Evolutionary conservation across 2,888 invertebrate genomes (phyloP).

Genomic region (Carpatolechia fugitivella): DNA sequence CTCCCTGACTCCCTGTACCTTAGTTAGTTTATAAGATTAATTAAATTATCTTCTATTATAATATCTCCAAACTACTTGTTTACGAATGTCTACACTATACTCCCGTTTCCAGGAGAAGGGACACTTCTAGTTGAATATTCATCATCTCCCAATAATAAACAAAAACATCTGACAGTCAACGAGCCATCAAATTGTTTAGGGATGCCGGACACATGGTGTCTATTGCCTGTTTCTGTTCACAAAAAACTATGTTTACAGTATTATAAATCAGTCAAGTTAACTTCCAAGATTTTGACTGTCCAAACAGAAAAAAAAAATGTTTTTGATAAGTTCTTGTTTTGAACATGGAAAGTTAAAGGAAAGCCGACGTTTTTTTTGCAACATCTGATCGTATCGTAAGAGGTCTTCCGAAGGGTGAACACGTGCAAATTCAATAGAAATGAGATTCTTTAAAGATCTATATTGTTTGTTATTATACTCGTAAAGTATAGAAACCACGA

Average conservation of each 20-base stretch:
- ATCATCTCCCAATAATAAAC: background rate
- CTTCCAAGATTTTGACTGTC: conserved; percentile 4
- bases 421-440: background rate
- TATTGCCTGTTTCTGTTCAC: conserved; percentile 22
- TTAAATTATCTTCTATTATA: background rate
- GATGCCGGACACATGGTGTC: conserved; percentile 29
- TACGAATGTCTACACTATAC: no score
- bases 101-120: no score
- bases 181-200: conserved; percentile 13
- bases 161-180: conserved; percentile 2
- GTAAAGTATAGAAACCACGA: no score
- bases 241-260: conserved; percentile 30
- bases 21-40: no score
- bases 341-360: background rate
- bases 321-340: background rate
- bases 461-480: no score
- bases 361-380: conserved; percentile 6
- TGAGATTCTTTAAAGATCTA: background rate
- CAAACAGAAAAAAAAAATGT: conserved; percentile 3
- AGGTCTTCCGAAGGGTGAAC: background rate
- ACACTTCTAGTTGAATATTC: no score
- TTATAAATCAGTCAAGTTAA: conserved; percentile 23
- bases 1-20: no score
- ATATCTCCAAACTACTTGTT: no score
- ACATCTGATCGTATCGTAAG: background rate